Base-by-base conservation (phyloP, 2,888 invertebrate species). In the Campaea margaritaria region DNA sequence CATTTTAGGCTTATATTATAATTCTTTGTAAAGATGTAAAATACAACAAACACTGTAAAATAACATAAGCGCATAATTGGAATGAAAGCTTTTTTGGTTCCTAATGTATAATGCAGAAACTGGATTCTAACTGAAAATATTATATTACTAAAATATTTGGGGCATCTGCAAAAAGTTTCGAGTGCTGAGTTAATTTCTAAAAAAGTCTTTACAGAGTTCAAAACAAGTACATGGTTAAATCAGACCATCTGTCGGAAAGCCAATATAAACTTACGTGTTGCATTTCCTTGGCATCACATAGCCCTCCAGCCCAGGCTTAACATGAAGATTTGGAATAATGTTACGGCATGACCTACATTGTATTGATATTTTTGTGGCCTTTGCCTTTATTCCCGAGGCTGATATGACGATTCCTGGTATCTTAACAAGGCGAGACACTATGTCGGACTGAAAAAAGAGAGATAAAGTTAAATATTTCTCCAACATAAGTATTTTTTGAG, bases 291-390 rank as follows among this genome's bases (percentile, higher is more conserved):
- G 99, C 89, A 99, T 91, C 0, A 97, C 95, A 91, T 98, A 99
- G 0, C 99, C 99, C 79, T 99, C 99, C 7, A 99, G 89, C 0
- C 99, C 99, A 8, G 99, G 97, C 80, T 97, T 98, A 0, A 99
- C 96, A 27, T 95, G 93, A 53, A 99, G 93, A 85, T 99, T 98
- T 0, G 97, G 95, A 59, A 99, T 95, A 4, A 97, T 94, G 78
- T 96, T 97, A 71, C 96, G 95, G 79, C 99, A 99, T 13, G 97
- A 96, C 31, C 99, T 95, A 81, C 99, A 99, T 89, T 99, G 99
- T 60, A 99, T 96, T 0, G 99, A 96, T 78, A 99, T 97, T 78
- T 95, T 96, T 0, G 97, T 98, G 0, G 99, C 99, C 86, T 99
- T 99, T 0, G 99, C 96, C 86, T 96, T 96, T 62, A 99, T 97